Evolutionary conservation across 2,113 vertebrate species (phyloP), one percentile per base, ranked within the genome.

Genomic region (Haplotaxodon microlepis): DNA sequence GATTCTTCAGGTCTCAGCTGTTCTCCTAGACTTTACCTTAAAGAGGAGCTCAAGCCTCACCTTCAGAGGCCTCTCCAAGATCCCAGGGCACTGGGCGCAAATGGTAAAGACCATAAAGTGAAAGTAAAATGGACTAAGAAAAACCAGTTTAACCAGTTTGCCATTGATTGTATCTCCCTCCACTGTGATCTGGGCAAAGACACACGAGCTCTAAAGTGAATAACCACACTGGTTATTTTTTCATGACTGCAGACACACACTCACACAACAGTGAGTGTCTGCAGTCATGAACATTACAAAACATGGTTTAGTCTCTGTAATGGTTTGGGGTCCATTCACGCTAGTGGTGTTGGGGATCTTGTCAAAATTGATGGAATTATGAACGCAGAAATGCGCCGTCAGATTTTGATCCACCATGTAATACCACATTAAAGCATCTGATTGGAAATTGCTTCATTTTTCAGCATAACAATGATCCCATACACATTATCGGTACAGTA

Each of bases 91-190:
- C 97, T 97, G 0, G 98, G 97, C 0, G 97, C 96, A 1, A 94
- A 97, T 1, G 98, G 97, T 3, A 95, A 96, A 63, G 97, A 98
- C 86, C 90, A 79, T 1, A 90, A 84, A 57, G 97, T 97, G 89
- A 97, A 97, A 92, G 93, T 96, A 17, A 42, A 69, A 1, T 97
- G 97, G 6, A 96, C 95, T 3, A 93, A 94, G 51, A 97, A 96
- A 81, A 97, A 97, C 36, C 96, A 97, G 79, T 98, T 98, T 91
- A 98, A 98, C 29, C 97, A 97, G 90, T 98, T 96, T 88, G 97
- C 97, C 93, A 97, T 96, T 66, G 97, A 98, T 89, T 96, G 90
- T 36, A 98, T 98, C 89, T 98, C 98, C 50, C 94, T 98, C 36
- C 97, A 98, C 83, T 96, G 97, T 0, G 94, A 97, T 5, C 94